Evolutionary conservation across 30 jellyfish, hydroid and myxozoan species (phyloP).

Genomic region (Haliclystus octoradiatus): DNA sequence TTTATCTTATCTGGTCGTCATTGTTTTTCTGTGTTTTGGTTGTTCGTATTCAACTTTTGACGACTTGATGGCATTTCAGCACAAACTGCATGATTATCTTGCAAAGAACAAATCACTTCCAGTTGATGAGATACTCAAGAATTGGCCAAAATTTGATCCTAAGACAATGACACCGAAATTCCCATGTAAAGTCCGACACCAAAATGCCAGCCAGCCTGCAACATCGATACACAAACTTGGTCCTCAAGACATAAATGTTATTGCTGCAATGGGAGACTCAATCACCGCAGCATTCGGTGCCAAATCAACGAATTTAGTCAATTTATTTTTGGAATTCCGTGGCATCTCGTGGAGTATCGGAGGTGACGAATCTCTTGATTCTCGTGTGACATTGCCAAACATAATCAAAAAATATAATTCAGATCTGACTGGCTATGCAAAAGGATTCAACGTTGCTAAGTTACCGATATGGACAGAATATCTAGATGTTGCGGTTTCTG

Average conservation of each 20-base stretch:
- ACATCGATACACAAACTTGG: slow-evolving; percentile 48
- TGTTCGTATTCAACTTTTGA: not conserved
- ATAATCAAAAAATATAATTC: slow-evolving; percentile 52
- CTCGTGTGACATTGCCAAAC: slow-evolving; percentile 64
- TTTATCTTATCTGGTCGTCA: too few species aligned
- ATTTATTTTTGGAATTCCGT: slow-evolving; percentile 48
- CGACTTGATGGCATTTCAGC: not conserved
- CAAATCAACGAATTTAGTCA: slow-evolving; percentile 29
- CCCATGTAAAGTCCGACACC: not conserved
- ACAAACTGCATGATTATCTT: not conserved
- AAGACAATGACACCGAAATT: not conserved
- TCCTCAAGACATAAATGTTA: slow-evolving; percentile 63
- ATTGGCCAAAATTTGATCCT: not conserved
- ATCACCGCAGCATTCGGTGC: slow-evolving; percentile 89
- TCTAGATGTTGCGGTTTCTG: slow-evolving; percentile 80
- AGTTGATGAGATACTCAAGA: not conserved
- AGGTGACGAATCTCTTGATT: slow-evolving; percentile 40
- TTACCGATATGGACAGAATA: slow-evolving; percentile 43
- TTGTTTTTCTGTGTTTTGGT: too few species aligned
- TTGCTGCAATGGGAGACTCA: slow-evolving; percentile 79
- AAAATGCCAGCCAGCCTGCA: slow-evolving; percentile 7
- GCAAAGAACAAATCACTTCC: not conserved
- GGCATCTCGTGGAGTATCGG: slow-evolving; percentile 92
- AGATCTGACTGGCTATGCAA: slow-evolving; percentile 48
- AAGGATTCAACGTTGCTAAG: slow-evolving; percentile 34